A percentile compares a stretch with the other conserved stretches of the same genome.
phyloP scores from a whole-genome alignment of 2,888 invertebrate species.

The Beris chalybata region DNA sequence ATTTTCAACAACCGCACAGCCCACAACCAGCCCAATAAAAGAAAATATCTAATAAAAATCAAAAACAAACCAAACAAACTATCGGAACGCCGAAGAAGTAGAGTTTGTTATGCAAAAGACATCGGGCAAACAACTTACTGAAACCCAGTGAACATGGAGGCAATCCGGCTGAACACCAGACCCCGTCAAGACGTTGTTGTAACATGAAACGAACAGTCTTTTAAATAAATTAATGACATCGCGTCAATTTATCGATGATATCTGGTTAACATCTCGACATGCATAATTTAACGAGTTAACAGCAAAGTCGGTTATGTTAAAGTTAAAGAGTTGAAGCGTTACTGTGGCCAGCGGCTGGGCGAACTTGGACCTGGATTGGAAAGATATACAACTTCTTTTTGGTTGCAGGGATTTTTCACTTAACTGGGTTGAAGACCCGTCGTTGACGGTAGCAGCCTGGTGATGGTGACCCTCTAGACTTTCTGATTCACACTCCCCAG shows the following conservation, averaged over 20 bases:
- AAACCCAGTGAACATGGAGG: neutral
- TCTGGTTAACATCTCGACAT: constrained; percentile 36
- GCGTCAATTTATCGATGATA: constrained; percentile 33
- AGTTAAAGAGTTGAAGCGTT: neutral
- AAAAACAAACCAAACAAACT: neutral
- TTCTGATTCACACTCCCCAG: no score
- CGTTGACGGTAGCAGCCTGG: neutral
- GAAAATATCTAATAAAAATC: neutral
- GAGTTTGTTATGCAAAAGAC: neutral
- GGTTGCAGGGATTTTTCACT: neutral
- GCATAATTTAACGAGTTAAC: constrained; percentile 37
- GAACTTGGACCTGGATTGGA: neutral
- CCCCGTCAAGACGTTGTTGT: neutral
- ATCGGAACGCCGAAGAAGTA: neutral
- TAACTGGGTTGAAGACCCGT: neutral
- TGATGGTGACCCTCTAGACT: neutral
- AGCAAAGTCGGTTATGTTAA: constrained; percentile 18
- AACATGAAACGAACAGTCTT: constrained; percentile 6
- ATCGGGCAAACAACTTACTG: neutral
- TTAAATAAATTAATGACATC: constrained; percentile 38
- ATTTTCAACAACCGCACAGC: neutral
- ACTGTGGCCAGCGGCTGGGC: neutral
- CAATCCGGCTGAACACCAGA: neutral
- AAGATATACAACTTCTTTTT: neutral
- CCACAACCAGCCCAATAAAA: neutral